Base-by-base conservation (phyloP, 2,888 invertebrate species). In the Lasioglossum calceatum region DNA sequence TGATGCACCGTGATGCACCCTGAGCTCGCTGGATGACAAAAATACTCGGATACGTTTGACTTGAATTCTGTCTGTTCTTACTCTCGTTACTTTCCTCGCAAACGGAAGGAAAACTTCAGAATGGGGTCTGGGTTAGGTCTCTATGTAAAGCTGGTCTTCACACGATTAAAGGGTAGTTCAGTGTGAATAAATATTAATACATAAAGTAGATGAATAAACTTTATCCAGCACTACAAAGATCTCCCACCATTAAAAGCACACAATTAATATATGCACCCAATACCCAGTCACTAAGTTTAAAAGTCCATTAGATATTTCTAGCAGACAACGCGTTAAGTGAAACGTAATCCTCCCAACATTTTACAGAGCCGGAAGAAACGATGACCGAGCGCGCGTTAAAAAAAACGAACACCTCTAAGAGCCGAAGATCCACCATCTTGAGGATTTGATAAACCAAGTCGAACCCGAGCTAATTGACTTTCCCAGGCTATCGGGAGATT, bases 401-500 rank as follows among this genome's bases (percentile, higher is more conserved):
- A 50, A n/a, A 36, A 67, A n/a, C n/a, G 71, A 4, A 19, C 10
- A 36, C 16, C 70, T 39, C 70, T 67, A 16, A 32, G 32, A 64
- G 32, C 32, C 16, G 32, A 27, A 32, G 64, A 64, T 16, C 64
- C 64, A 10, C 42, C 70, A 42, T 71, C 12, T n/a, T 42, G 23
- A 14, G n/a, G n/a, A 42, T 71, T 71, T 71, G 71, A 71, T 71
- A 42, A 42, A 71, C 39, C 42, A n/a, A 58, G 71, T 39, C 71
- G 23, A 16, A 39, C 42, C 12, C n/a, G 42, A 71, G 71, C 71
- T 71, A 71, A 71, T 71, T 71, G 71, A 71, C 39, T 71, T 71
- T 71, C 71, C 71, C 71, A 42, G 71, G 71, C 39, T 42, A 71
- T 71, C 23, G 71, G 42, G n/a, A 42, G 71, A 71, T 71, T 71